A percentile compares a stretch with the other conserved stretches of the same genome.
phyloP scores from a whole-genome alignment of 1,140 invertebrate species.

The Melipona quadrifasciata region DNA sequence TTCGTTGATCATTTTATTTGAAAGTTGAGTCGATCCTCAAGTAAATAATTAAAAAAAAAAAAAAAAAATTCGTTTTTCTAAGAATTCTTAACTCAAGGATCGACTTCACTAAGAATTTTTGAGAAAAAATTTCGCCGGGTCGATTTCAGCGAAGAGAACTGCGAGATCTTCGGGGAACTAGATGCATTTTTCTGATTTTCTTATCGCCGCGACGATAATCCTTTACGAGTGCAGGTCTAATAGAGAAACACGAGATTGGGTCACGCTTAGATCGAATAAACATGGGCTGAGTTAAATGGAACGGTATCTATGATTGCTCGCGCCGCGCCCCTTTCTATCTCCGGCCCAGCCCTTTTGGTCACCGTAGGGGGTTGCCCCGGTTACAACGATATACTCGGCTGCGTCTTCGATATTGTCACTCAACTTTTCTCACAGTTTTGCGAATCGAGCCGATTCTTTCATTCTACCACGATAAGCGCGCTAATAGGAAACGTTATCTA shows the following conservation, averaged over 20 bases:
- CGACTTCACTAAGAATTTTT: too few relatives aligned
- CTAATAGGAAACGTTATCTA: neutral
- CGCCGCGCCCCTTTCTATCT: constrained; percentile 65
- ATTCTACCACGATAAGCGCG: neutral
- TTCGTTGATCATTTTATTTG: too few relatives aligned
- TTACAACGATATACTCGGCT: constrained; percentile 49
- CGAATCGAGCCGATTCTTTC: neutral
- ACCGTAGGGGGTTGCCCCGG: constrained; percentile 53
- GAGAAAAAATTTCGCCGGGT: too few relatives aligned
- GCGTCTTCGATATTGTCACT: constrained; percentile 44
- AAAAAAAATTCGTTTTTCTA: too few relatives aligned
- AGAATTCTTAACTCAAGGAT: too few relatives aligned
- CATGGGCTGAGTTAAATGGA: constrained; percentile 70
- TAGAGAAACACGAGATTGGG: constrained; percentile 64
- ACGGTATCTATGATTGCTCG: constrained; percentile 65
- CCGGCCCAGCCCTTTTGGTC: constrained; percentile 68
- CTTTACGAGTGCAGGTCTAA: constrained; percentile 46
- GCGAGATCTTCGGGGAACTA: neutral
- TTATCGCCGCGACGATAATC: constrained; percentile 43
- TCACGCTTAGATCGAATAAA: constrained; percentile 67
- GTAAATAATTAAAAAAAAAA: too few relatives aligned
- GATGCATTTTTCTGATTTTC: constrained; percentile 23
- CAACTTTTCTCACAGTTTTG: neutral
- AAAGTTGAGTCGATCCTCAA: too few relatives aligned
- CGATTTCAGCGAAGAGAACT: neutral